phyloP scores from a whole-genome alignment of 2,797 vertebrate genomes.

The Limnodromus scolopaceus region DNA sequence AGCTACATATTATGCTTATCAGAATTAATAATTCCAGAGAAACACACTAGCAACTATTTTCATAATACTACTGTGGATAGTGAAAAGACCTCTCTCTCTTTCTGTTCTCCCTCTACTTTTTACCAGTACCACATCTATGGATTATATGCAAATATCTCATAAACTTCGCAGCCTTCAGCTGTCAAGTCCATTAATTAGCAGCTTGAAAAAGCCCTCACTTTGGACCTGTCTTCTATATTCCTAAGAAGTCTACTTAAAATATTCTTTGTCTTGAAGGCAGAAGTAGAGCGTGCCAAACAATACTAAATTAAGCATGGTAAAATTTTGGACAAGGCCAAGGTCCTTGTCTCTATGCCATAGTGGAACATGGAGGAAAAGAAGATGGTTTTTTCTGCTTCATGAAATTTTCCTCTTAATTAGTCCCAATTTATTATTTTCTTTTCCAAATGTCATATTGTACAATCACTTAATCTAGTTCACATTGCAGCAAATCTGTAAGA shows the following conservation, averaged over 20 bases:
- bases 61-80: background rate
- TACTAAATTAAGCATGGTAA: background rate
- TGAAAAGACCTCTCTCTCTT: background rate
- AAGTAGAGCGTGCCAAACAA: background rate
- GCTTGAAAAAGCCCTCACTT: background rate
- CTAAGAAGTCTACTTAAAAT: background rate
- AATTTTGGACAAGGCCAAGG: background rate
- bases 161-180: background rate
- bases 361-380: background rate
- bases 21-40: constrained; percentile 13
- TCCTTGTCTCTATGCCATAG: background rate
- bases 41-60: background rate
- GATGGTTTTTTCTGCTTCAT: background rate
- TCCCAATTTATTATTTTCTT: background rate
- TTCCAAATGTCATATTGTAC: background rate
- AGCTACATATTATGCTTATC: background rate
- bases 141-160: background rate
- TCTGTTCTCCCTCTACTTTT: background rate
- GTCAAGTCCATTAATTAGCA: background rate
- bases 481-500: background rate
- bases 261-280: background rate
- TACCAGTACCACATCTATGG: background rate
- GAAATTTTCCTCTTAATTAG: background rate
- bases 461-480: background rate
- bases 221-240: background rate